These are phyloP conservation scores for Dreissena rostriformis DNA, from an alignment of 1,140 invertebrate genomes.

Conservation along the genomic window DNA sequence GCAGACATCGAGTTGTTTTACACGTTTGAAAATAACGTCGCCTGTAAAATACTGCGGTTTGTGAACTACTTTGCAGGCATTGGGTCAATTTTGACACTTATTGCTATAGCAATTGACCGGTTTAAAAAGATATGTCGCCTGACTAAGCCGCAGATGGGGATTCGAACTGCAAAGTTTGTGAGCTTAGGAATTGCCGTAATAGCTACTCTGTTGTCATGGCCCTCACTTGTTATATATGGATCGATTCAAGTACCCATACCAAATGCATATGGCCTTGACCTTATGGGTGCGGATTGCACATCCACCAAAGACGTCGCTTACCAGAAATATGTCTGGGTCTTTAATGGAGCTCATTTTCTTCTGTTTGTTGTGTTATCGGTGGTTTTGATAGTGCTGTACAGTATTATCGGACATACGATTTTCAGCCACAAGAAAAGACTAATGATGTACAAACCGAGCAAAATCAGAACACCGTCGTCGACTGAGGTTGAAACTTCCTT, in stretches of 20 bases:
- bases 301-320: slow-evolving; percentile 22
- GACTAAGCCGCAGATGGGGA: slow-evolving; percentile 37
- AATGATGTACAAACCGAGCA: background rate
- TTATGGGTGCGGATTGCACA: slow-evolving; percentile 57
- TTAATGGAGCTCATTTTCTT: slow-evolving; percentile 52
- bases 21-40: slow-evolving; percentile 53
- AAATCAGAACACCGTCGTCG: slow-evolving; percentile 12
- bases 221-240: slow-evolving; percentile 48
- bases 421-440: slow-evolving; percentile 18
- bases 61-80: slow-evolving; percentile 55
- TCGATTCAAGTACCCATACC: slow-evolving; percentile 18
- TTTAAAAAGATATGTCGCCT: slow-evolving; percentile 59
- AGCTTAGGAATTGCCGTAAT: background rate
- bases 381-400: slow-evolving; percentile 34
- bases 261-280: background rate
- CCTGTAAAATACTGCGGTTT: slow-evolving; percentile 60
- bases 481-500: background rate
- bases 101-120: slow-evolving; percentile 59
- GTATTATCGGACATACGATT: slow-evolving; percentile 36
- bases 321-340: slow-evolving; percentile 41
- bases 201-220: slow-evolving; percentile 51
- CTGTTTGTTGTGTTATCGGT: slow-evolving; percentile 47
- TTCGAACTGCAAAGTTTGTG: slow-evolving; percentile 40
- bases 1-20: slow-evolving; percentile 56
- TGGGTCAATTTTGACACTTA: slow-evolving; percentile 55